phyloP scores from a whole-genome alignment of 2,113 vertebrate species.

The Trematomus loennbergii region DNA sequence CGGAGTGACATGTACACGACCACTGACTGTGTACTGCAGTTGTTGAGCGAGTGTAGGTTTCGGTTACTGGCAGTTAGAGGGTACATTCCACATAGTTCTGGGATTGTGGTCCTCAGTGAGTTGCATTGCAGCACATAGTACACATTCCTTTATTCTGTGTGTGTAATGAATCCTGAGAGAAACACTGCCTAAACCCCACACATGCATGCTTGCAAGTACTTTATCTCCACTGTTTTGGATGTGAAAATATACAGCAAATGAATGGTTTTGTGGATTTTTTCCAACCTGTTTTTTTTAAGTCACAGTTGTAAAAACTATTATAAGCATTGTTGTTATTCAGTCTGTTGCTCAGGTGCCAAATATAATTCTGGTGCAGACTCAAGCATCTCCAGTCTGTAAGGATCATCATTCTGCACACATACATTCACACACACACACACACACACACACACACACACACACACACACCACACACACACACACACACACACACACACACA shows the following conservation, averaged over 20 bases:
- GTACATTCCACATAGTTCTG: slow-evolving; percentile 71
- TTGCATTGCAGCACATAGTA: slow-evolving; percentile 55
- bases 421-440: slow-evolving; percentile 19
- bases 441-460: slow-evolving; percentile 36
- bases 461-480: slow-evolving; percentile 44
- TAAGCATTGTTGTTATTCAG: slow-evolving; percentile 32
- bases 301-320: slow-evolving; percentile 14
- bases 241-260: neutral
- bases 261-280: neutral
- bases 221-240: neutral
- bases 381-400: slow-evolving; percentile 47
- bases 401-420: slow-evolving; percentile 65
- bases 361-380: slow-evolving; percentile 54
- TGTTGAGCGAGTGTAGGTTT: slow-evolving; percentile 74
- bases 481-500: slow-evolving; percentile 36
- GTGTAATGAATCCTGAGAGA: slow-evolving; percentile 38
- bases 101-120: slow-evolving; percentile 62
- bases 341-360: slow-evolving; percentile 27
- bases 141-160: slow-evolving; percentile 41
- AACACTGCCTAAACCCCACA: slow-evolving; percentile 26
- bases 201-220: slow-evolving; percentile 16
- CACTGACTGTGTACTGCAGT: slow-evolving; percentile 76
- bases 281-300: neutral
- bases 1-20: slow-evolving; percentile 74
- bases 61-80: slow-evolving; percentile 67